phyloP scores from a whole-genome alignment of 2,888 invertebrate species.

The Muschampia plurimacula region DNA sequence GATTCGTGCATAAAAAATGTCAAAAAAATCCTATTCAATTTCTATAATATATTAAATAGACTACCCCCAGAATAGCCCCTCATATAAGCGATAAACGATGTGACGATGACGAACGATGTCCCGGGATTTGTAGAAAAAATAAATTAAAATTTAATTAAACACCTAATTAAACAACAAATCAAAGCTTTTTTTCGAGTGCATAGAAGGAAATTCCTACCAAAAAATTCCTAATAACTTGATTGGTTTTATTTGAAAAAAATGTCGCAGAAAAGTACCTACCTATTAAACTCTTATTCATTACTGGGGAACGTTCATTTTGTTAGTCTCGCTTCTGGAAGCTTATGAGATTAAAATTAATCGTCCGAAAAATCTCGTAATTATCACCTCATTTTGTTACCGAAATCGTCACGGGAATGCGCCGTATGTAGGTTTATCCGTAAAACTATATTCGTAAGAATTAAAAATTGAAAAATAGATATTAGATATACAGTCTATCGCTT shows the following conservation, averaged over 20 bases:
- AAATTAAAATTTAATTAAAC: too few relatives aligned
- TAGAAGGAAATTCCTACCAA: too few relatives aligned
- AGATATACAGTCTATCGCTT: too few relatives aligned
- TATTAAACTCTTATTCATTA: background rate
- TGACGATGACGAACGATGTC: background rate
- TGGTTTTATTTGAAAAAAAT: too few relatives aligned
- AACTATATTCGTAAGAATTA: too few relatives aligned
- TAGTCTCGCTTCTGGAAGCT: conserved; percentile 7
- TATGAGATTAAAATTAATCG: conserved; percentile 25
- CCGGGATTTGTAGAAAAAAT: background rate
- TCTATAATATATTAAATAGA: background rate
- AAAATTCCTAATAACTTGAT: too few relatives aligned
- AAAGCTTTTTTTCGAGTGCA: background rate
- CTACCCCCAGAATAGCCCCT: background rate
- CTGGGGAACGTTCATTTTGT: conserved; percentile 12
- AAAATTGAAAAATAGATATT: too few relatives aligned
- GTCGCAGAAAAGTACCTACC: too few relatives aligned
- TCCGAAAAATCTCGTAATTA: conserved; percentile 18
- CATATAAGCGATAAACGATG: background rate
- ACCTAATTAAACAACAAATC: too few relatives aligned
- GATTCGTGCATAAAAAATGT: too few relatives aligned
- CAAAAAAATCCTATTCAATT: too few relatives aligned
- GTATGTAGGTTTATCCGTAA: too few relatives aligned
- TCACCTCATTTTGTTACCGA: conserved; percentile 5
- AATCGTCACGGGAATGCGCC: background rate